Conservation (phyloP, 1,140 invertebrate genomes). For the Heliconius eleuchia region DNA sequence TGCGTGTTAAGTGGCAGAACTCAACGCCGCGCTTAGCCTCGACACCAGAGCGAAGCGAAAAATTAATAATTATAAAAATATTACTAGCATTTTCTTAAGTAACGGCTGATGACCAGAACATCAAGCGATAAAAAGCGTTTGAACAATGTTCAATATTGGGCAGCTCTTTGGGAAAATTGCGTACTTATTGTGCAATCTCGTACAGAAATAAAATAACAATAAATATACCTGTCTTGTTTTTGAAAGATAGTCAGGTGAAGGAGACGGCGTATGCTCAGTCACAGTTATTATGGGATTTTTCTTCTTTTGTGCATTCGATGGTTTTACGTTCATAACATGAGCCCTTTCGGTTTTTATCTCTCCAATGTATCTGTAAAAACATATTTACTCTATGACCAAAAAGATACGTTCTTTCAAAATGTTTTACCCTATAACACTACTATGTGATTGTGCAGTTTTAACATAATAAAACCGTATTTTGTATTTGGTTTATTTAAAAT, state of each 20-base stretch:
- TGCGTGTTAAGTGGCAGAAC: too few relatives aligned
- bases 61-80: too few relatives aligned
- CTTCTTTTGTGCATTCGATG: constrained; percentile 65
- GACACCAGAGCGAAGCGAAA: too few relatives aligned
- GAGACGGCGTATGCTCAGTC: constrained; percentile 95
- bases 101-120: too few relatives aligned
- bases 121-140: too few relatives aligned
- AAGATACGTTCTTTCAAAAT: neutral
- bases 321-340: constrained; percentile 58
- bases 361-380: constrained; percentile 82
- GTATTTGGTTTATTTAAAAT: constrained; percentile 3
- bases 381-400: neutral
- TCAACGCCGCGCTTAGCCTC: too few relatives aligned
- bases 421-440: constrained; percentile 13
- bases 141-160: too few relatives aligned
- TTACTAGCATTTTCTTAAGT: too few relatives aligned
- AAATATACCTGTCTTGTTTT: constrained; percentile 86
- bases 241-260: constrained; percentile 90
- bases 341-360: constrained; percentile 82
- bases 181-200: too few relatives aligned
- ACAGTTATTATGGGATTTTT: constrained; percentile 97
- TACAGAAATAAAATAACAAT: too few relatives aligned
- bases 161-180: too few relatives aligned
- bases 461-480: constrained; percentile 3
- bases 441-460: constrained; percentile 25